Evolutionary conservation across 2,797 vertebrate genomes (phyloP).

Genomic region (Glossophaga mutica): DNA sequence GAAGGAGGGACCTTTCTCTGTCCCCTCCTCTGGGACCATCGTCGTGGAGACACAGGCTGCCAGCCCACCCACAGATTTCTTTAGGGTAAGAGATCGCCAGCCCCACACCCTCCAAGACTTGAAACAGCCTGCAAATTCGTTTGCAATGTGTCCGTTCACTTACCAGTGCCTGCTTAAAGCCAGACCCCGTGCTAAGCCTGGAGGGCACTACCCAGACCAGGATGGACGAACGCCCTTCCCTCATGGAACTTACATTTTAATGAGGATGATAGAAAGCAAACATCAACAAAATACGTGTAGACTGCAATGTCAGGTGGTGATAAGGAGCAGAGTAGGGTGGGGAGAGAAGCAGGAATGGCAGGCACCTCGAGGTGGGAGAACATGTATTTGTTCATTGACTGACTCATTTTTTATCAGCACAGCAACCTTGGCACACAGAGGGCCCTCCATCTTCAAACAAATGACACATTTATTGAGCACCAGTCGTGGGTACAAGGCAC

Average conservation of each 20-base stretch:
- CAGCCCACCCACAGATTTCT: background rate
- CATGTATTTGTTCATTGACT: background rate
- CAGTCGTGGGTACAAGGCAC: background rate
- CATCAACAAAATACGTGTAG: background rate
- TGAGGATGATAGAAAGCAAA: background rate
- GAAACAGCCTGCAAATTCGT: background rate
- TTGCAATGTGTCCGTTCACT: background rate
- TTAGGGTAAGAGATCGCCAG: background rate
- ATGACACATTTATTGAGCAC: constrained; percentile 21
- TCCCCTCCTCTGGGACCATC: background rate
- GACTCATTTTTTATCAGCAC: constrained; percentile 14
- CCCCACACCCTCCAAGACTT: background rate
- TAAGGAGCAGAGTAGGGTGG: background rate
- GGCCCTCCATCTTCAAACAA: constrained; percentile 46
- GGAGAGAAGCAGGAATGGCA: background rate
- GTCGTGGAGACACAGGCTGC: background rate
- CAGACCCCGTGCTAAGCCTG: background rate
- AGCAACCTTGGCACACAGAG: background rate
- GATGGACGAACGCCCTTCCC: background rate
- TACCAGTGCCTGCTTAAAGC: background rate
- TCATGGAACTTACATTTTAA: background rate
- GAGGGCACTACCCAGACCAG: background rate
- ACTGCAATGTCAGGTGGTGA: background rate
- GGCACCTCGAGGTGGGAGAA: background rate
- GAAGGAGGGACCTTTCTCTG: background rate